Percentiles rank a stretch among this genome's conserved stretches.
Evolutionary conservation across 2,797 vertebrate genomes (phyloP).

Genomic region (Jordanella pulchra): DNA sequence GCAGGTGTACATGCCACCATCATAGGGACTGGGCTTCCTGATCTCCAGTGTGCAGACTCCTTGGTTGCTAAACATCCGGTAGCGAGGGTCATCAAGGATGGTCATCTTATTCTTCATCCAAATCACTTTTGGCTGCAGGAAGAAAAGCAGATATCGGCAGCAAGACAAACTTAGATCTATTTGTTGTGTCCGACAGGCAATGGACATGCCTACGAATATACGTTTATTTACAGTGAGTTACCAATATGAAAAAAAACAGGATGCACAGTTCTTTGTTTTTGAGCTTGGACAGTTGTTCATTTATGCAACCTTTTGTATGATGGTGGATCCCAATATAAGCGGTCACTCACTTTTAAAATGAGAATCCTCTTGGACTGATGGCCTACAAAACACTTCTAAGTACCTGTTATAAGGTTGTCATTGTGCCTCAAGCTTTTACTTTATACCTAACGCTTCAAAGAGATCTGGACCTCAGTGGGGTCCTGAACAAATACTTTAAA

Average conservation of each 20-base stretch:
- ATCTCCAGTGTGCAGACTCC: slow-evolving; percentile 97
- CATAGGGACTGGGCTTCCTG: slow-evolving; percentile 94
- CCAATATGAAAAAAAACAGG: background rate
- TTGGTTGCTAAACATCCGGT: slow-evolving; percentile 98
- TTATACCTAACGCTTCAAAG: background rate
- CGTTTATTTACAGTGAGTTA: background rate
- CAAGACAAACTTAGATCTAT: background rate
- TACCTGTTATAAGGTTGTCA: background rate
- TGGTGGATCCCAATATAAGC: too few relatives aligned
- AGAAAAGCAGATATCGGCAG: slow-evolving; percentile 23
- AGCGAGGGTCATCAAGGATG: slow-evolving; percentile 92
- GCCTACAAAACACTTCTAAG: background rate
- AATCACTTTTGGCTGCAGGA: slow-evolving; percentile 89
- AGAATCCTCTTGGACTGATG: background rate
- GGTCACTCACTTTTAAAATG: too few relatives aligned
- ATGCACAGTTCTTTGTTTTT: background rate
- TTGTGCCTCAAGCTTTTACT: background rate
- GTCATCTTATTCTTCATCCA: slow-evolving; percentile 98
- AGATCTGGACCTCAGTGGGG: background rate
- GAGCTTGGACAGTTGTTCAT: too few relatives aligned
- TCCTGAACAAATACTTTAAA: background rate
- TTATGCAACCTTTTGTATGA: too few relatives aligned
- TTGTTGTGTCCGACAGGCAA: background rate
- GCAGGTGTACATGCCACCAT: slow-evolving; percentile 92
- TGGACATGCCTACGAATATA: background rate